These are phyloP conservation scores for Hypotaenidia okinawae DNA, from an alignment of 2,797 vertebrate genomes.

Conservation along the genomic window DNA sequence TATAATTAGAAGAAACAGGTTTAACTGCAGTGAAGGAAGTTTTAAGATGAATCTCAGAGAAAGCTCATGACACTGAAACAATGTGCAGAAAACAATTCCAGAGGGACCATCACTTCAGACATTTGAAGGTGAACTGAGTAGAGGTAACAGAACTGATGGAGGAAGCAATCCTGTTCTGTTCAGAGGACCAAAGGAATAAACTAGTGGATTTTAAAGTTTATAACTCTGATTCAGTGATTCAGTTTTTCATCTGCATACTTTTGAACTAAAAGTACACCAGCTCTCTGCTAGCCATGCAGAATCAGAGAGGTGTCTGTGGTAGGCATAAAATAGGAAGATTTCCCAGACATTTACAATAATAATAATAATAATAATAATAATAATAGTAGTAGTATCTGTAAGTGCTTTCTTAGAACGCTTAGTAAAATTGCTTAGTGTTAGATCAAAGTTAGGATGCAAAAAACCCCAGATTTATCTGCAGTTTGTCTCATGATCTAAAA, in stretches of 20 bases:
- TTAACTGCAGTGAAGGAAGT: not conserved
- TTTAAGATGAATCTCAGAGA: not conserved
- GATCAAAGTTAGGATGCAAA: not conserved
- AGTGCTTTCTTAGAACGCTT: not conserved
- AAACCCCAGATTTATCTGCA: not conserved
- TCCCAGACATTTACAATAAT: not conserved
- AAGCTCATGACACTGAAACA: not conserved
- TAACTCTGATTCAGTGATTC: not conserved
- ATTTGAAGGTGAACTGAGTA: not conserved
- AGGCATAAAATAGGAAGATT: not conserved
- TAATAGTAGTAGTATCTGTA: not conserved
- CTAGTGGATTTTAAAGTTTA: not conserved
- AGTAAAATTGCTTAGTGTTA: not conserved
- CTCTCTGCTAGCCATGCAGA: not conserved
- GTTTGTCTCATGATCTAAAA: not conserved
- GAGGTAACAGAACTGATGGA: not conserved
- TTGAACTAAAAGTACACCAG: not conserved
- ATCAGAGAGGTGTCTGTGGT: not conserved
- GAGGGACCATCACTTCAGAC: not conserved
- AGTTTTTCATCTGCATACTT: not conserved
- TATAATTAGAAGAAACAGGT: slow-evolving; percentile 35
- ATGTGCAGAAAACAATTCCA: not conserved
- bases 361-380: not conserved
- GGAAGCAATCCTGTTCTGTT: not conserved
- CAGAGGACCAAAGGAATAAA: not conserved